Evolutionary conservation across 1,140 invertebrate species (phyloP), one percentile per base, ranked within the genome.

Genomic region (Colletes gigas): DNA sequence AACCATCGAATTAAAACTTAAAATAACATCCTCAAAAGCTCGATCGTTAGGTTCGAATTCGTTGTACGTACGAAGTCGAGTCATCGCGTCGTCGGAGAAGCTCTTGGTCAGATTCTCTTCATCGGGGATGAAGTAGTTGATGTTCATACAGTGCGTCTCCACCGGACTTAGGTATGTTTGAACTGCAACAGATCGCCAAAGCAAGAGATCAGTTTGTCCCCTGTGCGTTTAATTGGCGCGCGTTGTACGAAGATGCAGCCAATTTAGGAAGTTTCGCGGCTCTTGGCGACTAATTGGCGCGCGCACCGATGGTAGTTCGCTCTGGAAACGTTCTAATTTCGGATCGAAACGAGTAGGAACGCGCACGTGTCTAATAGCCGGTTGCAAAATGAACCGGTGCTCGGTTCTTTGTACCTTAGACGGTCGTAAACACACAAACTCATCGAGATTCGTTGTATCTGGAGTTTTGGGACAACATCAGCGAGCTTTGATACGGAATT

Each of bases 91-190:
- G 79, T 97, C 96, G 3, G 95, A 96, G 83, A 97, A 97, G 73
- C 95, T 95, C 89, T 96, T 96, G 12, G 97, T 97, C 84, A 96
- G 95, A 89, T 97, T 97, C 86, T 97, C 97, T 83, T 97, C 96
- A 91, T 97, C 96, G 9, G 97, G 96, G 83, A 98, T 96, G 94
- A 97, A 98, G 92, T 99, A 99, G 92, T 98, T 97, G 87, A 99
- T 96, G 94, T 98, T 98, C 92, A 96, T 97, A 93, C 98, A 99
- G 92, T 98, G 97, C 3, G 98, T 98, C 93, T 99, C 98, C 71
- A 98, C 97, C 0, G 98, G 98, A 72, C 97, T 98, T 86, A 98
- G 93, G 91, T 99, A 98, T 52, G 97, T 97, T 89, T 97, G 96
- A 84, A 98, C 98, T 98, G 94, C 21, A 96, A 96, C 90, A 87